A percentile compares a stretch with the other conserved stretches of the same genome.
These are phyloP conservation scores for Pseudachorutes palmiensis DNA, from an alignment of 1,140 invertebrate genomes.

Conservation along the genomic window DNA sequence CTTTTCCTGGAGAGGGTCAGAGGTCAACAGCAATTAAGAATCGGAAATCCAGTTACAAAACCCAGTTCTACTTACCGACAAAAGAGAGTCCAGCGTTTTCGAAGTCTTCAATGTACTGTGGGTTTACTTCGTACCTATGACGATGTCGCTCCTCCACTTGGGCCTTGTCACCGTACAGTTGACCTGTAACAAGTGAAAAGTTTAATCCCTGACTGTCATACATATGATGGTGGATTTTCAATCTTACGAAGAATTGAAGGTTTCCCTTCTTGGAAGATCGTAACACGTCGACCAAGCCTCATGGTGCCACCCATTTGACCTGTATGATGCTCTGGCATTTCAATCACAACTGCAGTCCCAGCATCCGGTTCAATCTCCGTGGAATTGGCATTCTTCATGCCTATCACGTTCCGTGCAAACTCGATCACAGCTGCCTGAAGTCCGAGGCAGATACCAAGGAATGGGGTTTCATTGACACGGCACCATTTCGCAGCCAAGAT, in stretches of 20 bases:
- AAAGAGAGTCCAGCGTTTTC: constrained; percentile 80
- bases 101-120: constrained; percentile 66
- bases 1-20: constrained; percentile 62
- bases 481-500: constrained; percentile 91
- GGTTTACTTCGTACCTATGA: constrained; percentile 94
- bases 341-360: constrained; percentile 75
- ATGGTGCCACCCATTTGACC: constrained; percentile 95
- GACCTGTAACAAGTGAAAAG: constrained; percentile 49
- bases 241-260: constrained; percentile 63
- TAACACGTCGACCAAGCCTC: constrained; percentile 85
- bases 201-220: background rate
- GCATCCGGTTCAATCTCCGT: constrained; percentile 74
- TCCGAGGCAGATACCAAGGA: constrained; percentile 92
- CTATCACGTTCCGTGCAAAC: constrained; percentile 80
- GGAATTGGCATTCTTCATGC: constrained; percentile 68
- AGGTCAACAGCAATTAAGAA: too few relatives aligned
- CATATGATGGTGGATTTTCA: background rate
- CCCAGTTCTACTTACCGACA: constrained; percentile 57
- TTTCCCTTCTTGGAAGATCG: constrained; percentile 56
- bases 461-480: constrained; percentile 77
- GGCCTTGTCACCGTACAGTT: constrained; percentile 74
- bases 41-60: too few relatives aligned
- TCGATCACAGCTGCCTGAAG: constrained; percentile 96
- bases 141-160: constrained; percentile 91
- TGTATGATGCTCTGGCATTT: constrained; percentile 96